These are phyloP conservation scores for Pipistrellus nathusii DNA, from an alignment of 2,797 vertebrate genomes.

Conservation along the genomic window DNA sequence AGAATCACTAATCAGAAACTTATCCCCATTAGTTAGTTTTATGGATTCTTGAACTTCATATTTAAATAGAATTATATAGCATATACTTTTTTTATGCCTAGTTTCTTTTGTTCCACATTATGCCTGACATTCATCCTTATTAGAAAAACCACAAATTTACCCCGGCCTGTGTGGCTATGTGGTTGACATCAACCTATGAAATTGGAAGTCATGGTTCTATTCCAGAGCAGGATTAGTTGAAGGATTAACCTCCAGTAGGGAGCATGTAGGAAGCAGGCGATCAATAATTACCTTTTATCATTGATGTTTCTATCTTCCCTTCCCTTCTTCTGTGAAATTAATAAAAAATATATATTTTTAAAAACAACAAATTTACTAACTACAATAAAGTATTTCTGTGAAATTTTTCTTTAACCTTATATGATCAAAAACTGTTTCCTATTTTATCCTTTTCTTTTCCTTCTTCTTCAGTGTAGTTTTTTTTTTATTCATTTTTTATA, in stretches of 20 bases:
- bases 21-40: not conserved
- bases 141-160: not conserved
- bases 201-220: no score
- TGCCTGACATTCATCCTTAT: not conserved
- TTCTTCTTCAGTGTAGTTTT: not conserved
- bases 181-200: no score
- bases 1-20: constrained; percentile 31
- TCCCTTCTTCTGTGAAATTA: no score
- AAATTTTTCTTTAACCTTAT: not conserved
- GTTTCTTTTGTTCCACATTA: constrained; percentile 14
- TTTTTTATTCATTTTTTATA: not conserved
- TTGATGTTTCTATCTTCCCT: no score
- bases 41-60: not conserved
- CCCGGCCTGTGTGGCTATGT: no score
- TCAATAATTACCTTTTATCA: no score
- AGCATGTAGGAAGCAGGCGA: no score
- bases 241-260: no score
- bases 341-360: not conserved
- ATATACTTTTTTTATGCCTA: not conserved
- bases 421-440: not conserved
- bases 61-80: not conserved
- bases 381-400: not conserved
- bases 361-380: constrained; percentile 1
- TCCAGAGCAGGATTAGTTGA: no score
- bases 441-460: not conserved